Conservation (phyloP, 2,113 vertebrate genomes). For the Lepus timidus region DNA sequence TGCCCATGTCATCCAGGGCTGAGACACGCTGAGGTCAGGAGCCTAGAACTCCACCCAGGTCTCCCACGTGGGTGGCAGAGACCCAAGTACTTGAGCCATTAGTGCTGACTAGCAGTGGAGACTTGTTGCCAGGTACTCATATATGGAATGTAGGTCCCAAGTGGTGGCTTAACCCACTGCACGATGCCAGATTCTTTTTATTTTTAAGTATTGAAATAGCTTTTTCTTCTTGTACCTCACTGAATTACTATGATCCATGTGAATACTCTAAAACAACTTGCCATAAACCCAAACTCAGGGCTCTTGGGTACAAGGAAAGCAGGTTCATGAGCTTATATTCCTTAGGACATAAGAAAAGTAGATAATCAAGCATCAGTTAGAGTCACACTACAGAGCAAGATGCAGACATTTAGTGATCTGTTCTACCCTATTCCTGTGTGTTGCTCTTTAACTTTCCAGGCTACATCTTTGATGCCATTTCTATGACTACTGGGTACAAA, state of each 20-base stretch:
- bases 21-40: too few species aligned
- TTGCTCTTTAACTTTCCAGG: background rate
- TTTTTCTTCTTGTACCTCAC: background rate
- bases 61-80: too few species aligned
- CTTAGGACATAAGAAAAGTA: background rate
- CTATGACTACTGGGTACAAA: background rate
- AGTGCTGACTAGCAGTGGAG: too few species aligned
- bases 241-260: background rate
- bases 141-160: too few species aligned
- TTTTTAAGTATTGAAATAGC: background rate
- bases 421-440: background rate
- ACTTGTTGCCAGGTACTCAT: too few species aligned
- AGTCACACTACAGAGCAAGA: background rate
- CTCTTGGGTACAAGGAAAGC: background rate
- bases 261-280: background rate
- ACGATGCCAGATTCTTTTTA: background rate
- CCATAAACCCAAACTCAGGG: background rate
- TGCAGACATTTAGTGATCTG: background rate
- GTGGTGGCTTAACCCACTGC: too few species aligned
- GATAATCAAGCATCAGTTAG: background rate
- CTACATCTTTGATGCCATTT: background rate
- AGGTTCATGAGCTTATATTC: background rate
- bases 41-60: too few species aligned
- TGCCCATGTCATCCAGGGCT: too few species aligned
- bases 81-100: too few species aligned